phyloP scores from a whole-genome alignment of 1,140 invertebrate genomes.

The Monochamus saltuarius region DNA sequence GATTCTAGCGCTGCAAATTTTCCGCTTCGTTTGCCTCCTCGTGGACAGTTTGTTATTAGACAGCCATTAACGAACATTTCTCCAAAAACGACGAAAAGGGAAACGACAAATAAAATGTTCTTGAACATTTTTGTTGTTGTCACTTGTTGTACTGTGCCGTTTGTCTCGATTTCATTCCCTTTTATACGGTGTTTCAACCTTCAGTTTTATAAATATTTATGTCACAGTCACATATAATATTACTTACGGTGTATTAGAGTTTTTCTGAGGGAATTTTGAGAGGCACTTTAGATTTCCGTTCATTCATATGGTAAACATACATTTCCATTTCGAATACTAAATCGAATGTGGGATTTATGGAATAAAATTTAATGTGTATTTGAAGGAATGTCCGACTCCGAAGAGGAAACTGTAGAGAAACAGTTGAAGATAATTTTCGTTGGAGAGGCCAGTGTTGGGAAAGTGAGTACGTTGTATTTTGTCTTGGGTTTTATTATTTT shows the following conservation, averaged over 20 bases:
- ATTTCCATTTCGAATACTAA: not conserved
- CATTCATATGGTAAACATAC: slow-evolving; percentile 10
- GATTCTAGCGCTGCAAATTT: slow-evolving; percentile 41
- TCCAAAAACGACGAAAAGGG: slow-evolving; percentile 17
- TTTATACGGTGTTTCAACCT: slow-evolving; percentile 12
- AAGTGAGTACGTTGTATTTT: slow-evolving; percentile 58
- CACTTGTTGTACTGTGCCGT: not conserved
- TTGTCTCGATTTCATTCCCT: not conserved
- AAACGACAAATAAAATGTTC: slow-evolving; percentile 18
- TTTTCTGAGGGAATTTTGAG: slow-evolving; percentile 14
- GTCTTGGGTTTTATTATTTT: not conserved
- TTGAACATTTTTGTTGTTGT: slow-evolving; percentile 20
- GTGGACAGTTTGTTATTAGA: slow-evolving; percentile 58
- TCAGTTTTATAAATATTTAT: slow-evolving; percentile 10
- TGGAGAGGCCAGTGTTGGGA: slow-evolving; percentile 78
- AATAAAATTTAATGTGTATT: not conserved
- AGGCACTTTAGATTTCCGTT: slow-evolving; percentile 14
- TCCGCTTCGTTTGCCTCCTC: slow-evolving; percentile 56
- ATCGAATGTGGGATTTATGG: not conserved
- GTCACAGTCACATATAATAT: not conserved
- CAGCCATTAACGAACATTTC: slow-evolving; percentile 47
- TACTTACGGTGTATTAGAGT: slow-evolving; percentile 10
- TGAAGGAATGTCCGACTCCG: slow-evolving; percentile 61
- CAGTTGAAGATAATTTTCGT: slow-evolving; percentile 78
- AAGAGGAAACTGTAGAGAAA: slow-evolving; percentile 65